Evolutionary conservation across 2,113 vertebrate genomes (phyloP), one percentile per base, ranked within the genome.

Genomic region (Pardalotus punctatus): DNA sequence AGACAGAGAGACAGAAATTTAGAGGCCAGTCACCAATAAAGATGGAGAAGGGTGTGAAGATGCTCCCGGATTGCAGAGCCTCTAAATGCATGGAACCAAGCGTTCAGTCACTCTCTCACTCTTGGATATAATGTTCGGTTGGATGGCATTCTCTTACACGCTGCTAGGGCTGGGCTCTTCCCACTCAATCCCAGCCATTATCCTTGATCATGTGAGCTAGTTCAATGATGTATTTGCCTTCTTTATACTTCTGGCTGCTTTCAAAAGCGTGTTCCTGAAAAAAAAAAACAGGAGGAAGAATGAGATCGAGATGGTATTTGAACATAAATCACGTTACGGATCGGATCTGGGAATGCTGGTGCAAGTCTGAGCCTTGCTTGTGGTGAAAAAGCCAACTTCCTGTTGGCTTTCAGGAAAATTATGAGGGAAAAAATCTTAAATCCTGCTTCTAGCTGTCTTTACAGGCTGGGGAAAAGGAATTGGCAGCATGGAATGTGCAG

Each of bases 171-270:
- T 12, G 84, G 90, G 85, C 36, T 78, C 79, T 56, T 48, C 65
- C 92, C 29, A 4, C 91, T 99, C 98, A 99, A 98, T 99, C 99
- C 99, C 99, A 99, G 96, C 99, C 99, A 69, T 99, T 99, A 98
- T 99, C 99, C 97, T 99, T 99, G 98, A 99, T 99, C 99, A 99
- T 99, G 98, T 99, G 99, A 96, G 99, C 99, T 94, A 99, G 98
- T 98, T 99, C 99, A 93, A 99, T 99, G 98, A 99, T 99, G 98
- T 99, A 99, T 98, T 99, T 99, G 96, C 99, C 99, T 98, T 99
- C 99, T 98, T 99, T 99, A 98, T 99, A 99, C 98, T 99, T 99
- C 98, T 99, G 99, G 98, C 99, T 99, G 98, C 99, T 98, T 97
- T 99, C 99, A 96, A 99, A 99, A 73, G 99, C 99, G 48, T 99